Conservation (phyloP, 2,797 vertebrate genomes). For the Myripristis murdjan region DNA sequence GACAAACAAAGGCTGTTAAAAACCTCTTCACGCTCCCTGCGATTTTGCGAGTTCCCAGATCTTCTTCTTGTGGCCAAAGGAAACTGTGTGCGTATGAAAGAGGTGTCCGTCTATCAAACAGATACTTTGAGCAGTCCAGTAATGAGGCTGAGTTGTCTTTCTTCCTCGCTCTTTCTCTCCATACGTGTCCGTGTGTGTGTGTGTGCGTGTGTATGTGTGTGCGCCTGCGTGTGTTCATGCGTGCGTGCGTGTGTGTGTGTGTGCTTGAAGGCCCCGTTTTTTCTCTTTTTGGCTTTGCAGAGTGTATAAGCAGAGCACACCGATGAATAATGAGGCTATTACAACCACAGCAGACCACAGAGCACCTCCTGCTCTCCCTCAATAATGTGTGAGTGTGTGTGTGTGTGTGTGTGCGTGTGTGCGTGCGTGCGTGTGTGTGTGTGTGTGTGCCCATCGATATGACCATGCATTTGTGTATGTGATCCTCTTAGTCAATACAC, state of each 20-base stretch:
- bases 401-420: constrained; percentile 11
- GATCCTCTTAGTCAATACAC: constrained; percentile 65
- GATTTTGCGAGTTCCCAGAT: constrained; percentile 28
- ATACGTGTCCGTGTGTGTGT: not conserved
- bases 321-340: constrained; percentile 82
- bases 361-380: constrained; percentile 66
- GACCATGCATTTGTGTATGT: constrained; percentile 30
- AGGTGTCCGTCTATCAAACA: not conserved
- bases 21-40: constrained; percentile 13
- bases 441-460: constrained; percentile 20
- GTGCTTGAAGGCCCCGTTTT: constrained; percentile 33
- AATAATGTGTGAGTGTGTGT: constrained; percentile 63
- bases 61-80: constrained; percentile 7
- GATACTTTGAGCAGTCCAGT: not conserved
- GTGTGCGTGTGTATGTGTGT: constrained; percentile 21
- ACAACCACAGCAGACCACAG: constrained; percentile 70
- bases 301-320: constrained; percentile 64
- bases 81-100: not conserved
- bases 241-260: constrained; percentile 29
- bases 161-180: not conserved
- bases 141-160: not conserved
- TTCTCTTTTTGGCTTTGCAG: constrained; percentile 64
- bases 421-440: constrained; percentile 6
- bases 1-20: constrained; percentile 50
- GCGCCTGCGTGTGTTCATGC: constrained; percentile 25